Evolutionary conservation across 2,797 vertebrate species (phyloP).

Genomic region (Phyllotis vaccarum): DNA sequence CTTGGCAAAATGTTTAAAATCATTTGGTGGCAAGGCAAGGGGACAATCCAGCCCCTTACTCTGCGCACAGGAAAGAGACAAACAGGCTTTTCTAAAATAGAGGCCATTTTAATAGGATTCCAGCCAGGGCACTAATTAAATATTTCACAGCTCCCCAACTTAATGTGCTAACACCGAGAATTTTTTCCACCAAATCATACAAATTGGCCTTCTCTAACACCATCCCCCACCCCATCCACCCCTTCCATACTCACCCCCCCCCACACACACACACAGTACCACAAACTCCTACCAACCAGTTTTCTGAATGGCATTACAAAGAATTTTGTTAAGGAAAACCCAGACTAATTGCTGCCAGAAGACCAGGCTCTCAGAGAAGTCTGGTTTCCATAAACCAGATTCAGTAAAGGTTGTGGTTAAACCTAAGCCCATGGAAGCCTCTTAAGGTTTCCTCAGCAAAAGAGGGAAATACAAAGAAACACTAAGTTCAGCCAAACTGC

Average conservation of each 20-base stretch:
- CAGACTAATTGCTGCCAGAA: conserved; percentile 91
- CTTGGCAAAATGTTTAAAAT: conserved; percentile 66
- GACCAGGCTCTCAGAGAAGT: conserved; percentile 86
- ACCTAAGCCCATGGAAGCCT: conserved; percentile 83
- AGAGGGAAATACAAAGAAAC: conserved; percentile 77
- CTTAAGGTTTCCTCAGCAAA: conserved; percentile 81
- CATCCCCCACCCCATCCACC: conserved; percentile 7
- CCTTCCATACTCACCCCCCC: conserved; percentile 49
- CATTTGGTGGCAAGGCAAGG: conserved; percentile 23
- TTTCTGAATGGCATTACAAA: conserved; percentile 90
- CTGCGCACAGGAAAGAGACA: conserved; percentile 60
- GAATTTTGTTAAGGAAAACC: conserved; percentile 89
- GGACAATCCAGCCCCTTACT: conserved; percentile 29
- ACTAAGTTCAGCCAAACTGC: conserved; percentile 69
- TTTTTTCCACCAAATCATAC: conserved; percentile 80
- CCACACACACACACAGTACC: conserved; percentile 49
- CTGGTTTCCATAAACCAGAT: conserved; percentile 90
- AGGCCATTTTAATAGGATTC: conserved; percentile 73
- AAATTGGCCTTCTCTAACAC: conserved; percentile 81
- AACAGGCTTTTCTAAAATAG: conserved; percentile 70
- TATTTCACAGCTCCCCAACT: conserved; percentile 74
- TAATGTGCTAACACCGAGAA: conserved; percentile 72
- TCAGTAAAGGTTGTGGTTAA: conserved; percentile 87
- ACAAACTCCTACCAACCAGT: conserved; percentile 56
- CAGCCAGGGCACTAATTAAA: conserved; percentile 77